phyloP scores from a whole-genome alignment of 2,888 invertebrate species.

The Plusia festucae region DNA sequence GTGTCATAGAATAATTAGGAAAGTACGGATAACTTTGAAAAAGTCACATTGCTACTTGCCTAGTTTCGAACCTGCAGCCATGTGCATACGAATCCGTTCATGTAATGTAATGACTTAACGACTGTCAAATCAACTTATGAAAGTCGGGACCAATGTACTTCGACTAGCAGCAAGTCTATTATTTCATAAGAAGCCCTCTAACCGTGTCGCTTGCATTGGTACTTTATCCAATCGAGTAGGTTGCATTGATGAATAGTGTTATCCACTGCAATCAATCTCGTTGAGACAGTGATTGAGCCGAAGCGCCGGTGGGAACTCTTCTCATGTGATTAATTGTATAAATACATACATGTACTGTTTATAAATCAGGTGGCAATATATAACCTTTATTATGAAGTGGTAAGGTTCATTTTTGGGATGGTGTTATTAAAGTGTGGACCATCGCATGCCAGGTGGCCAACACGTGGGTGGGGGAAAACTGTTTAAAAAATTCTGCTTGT shows the following conservation, averaged over 20 bases:
- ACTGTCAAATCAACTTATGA: too few relatives aligned
- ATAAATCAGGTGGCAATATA: conserved; percentile 52
- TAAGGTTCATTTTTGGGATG: neutral
- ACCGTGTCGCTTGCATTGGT: conserved; percentile 23
- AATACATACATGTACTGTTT: conserved; percentile 48
- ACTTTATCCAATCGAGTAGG: conserved; percentile 31
- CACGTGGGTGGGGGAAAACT: conserved; percentile 46
- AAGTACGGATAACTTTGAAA: too few relatives aligned
- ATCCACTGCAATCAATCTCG: conserved; percentile 70
- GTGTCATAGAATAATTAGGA: too few relatives aligned
- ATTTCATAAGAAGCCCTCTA: conserved; percentile 8
- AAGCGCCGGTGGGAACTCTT: conserved; percentile 67
- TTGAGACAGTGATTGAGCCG: conserved; percentile 62
- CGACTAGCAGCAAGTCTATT: neutral
- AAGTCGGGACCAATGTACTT: too few relatives aligned
- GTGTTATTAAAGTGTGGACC: neutral
- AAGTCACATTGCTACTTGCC: too few relatives aligned
- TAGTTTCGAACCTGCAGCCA: too few relatives aligned
- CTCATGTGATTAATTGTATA: conserved; percentile 66
- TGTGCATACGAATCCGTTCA: too few relatives aligned
- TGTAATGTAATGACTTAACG: too few relatives aligned
- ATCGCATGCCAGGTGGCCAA: conserved; percentile 1
- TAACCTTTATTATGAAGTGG: neutral
- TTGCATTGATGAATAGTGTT: conserved; percentile 66
- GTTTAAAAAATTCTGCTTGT: neutral